Evolutionary conservation across 2,113 vertebrate species (phyloP).

Genomic region (Lophochroa leadbeateri): DNA sequence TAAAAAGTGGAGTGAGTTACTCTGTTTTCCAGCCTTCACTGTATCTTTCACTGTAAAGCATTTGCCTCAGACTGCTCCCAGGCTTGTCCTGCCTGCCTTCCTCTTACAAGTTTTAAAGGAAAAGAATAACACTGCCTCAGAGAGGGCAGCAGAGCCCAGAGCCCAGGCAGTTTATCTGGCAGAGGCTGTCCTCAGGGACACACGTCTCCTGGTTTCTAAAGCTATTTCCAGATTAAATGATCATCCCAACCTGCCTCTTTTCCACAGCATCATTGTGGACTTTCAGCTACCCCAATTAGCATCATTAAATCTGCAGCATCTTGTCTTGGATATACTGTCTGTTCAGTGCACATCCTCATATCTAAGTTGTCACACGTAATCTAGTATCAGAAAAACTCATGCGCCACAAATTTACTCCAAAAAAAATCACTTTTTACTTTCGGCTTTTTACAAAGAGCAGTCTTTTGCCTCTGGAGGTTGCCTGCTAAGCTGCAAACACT

Average conservation of each 20-base stretch:
- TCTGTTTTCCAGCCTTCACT: not conserved
- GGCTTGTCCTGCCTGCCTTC: not conserved
- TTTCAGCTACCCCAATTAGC: not conserved
- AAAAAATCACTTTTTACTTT: not conserved
- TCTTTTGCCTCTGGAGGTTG: not conserved
- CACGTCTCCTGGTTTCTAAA: not conserved
- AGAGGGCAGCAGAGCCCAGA: not conserved
- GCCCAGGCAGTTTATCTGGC: not conserved
- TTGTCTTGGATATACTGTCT: not conserved
- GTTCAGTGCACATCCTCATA: not conserved
- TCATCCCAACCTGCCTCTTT: not conserved
- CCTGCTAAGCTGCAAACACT: not conserved
- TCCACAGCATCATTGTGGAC: not conserved
- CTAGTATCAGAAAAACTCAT: not conserved
- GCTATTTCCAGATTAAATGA: slow-evolving; percentile 6
- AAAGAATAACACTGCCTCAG: not conserved
- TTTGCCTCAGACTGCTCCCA: not conserved
- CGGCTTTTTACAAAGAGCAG: not conserved
- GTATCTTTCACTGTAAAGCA: not conserved
- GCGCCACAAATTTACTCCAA: not conserved
- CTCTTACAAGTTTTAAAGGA: not conserved
- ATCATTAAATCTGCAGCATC: not conserved
- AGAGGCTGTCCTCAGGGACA: not conserved
- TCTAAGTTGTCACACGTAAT: not conserved
- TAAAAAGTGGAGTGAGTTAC: not conserved